Conservation (phyloP, 2,113 vertebrate species). For the Lophura nycthemera region DNA sequence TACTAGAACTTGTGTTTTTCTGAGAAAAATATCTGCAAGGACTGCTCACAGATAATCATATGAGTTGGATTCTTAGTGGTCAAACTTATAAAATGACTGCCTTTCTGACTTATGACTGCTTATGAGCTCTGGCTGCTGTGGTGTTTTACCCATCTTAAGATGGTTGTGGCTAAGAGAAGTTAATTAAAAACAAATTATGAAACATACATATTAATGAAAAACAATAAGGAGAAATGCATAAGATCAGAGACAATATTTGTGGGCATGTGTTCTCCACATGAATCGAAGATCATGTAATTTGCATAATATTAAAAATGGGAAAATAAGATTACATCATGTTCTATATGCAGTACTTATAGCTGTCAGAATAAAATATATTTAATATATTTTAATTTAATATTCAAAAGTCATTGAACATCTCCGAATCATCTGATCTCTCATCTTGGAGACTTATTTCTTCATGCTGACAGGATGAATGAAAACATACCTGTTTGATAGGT, state of each 20-base stretch:
- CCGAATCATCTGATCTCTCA: constrained; percentile 18
- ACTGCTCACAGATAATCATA: background rate
- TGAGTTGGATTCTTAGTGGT: background rate
- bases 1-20: background rate
- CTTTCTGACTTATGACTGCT: background rate
- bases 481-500: background rate
- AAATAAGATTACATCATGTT: background rate
- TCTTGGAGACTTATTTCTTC: constrained; percentile 5
- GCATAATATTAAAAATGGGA: background rate
- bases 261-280: background rate
- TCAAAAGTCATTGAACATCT: background rate
- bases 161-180: background rate
- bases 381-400: constrained; percentile 17
- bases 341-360: background rate
- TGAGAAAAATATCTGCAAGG: background rate
- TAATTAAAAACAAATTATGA: background rate
- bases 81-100: background rate
- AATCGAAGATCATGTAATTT: background rate
- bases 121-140: background rate
- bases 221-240: background rate
- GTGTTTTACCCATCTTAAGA: background rate
- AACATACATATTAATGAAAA: background rate
- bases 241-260: background rate
- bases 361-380: constrained; percentile 35
- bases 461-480: constrained; percentile 13